Evolutionary conservation across 2,888 invertebrate species (phyloP).

Genomic region (Lepidonotus clava): DNA sequence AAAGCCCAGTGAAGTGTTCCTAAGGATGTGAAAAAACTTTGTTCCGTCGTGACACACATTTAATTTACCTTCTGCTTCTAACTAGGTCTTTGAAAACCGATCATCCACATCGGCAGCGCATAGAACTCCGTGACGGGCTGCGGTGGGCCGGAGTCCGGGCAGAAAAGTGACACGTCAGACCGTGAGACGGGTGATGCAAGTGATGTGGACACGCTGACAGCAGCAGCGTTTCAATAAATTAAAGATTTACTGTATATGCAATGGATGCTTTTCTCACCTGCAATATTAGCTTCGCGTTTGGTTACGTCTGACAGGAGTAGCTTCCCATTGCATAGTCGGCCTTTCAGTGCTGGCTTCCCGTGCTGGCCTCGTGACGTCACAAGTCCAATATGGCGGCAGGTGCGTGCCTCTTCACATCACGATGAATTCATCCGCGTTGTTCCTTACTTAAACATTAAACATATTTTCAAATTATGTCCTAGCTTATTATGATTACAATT

Average conservation of each 20-base stretch:
- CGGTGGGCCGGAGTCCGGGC: neutral
- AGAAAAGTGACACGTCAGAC: slow-evolving; percentile 11
- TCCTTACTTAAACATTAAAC: no score
- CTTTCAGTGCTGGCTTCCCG: neutral
- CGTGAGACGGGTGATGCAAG: neutral
- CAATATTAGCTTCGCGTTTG: neutral
- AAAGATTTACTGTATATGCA: neutral
- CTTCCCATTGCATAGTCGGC: slow-evolving; percentile 27
- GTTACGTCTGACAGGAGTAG: neutral
- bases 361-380: slow-evolving; percentile 41
- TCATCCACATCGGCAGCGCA: neutral
- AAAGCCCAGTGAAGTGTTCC: no score
- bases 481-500: no score
- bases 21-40: no score
- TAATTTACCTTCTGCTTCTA: no score
- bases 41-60: no score
- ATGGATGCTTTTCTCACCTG: neutral
- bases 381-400: slow-evolving; percentile 20
- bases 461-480: no score
- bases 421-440: slow-evolving; percentile 5
- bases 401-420: slow-evolving; percentile 27
- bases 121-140: neutral
- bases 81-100: neutral
- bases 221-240: neutral
- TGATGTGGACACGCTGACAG: no score